These are phyloP conservation scores for Pseudomyrmex sp. DNA, from an alignment of 1,140 invertebrate genomes.

Conservation along the genomic window DNA sequence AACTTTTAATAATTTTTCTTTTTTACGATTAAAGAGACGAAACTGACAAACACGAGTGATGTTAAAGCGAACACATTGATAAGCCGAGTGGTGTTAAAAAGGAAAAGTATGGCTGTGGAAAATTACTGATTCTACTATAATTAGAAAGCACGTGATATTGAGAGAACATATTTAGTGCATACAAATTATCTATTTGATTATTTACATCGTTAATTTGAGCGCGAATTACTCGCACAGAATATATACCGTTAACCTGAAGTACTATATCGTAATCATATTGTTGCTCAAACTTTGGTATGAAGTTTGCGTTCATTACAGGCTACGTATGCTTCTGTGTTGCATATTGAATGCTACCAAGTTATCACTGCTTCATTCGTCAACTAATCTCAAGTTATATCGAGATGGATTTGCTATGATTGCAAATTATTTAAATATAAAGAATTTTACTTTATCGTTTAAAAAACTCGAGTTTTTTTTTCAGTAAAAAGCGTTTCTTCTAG, in stretches of 20 bases:
- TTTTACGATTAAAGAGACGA: constrained; percentile 28
- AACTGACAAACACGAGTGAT: constrained; percentile 1
- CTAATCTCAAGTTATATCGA: constrained; percentile 24
- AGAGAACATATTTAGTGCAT: not conserved
- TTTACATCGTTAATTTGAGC: constrained; percentile 23
- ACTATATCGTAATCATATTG: constrained; percentile 39
- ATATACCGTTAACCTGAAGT: constrained; percentile 11
- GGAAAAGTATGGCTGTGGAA: not conserved
- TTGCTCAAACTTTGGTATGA: constrained; percentile 28
- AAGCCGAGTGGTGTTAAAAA: not conserved
- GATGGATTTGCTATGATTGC: not conserved
- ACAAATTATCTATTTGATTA: not conserved
- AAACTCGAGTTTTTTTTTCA: too few species aligned
- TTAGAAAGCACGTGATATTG: not conserved
- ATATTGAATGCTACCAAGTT: constrained; percentile 43
- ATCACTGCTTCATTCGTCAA: constrained; percentile 15
- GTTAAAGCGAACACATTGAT: not conserved
- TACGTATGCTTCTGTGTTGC: constrained; percentile 19
- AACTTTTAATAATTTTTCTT: not conserved
- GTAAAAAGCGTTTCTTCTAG: too few species aligned
- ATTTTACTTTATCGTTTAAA: too few species aligned
- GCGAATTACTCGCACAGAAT: constrained; percentile 19
- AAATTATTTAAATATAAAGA: not conserved
- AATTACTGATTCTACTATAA: not conserved
- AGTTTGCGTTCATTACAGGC: constrained; percentile 22